Percentiles rank a stretch among this genome's conserved stretches.
These are phyloP conservation scores for Geococcyx californianus DNA, from an alignment of 2,113 vertebrate genomes.

Conservation along the genomic window DNA sequence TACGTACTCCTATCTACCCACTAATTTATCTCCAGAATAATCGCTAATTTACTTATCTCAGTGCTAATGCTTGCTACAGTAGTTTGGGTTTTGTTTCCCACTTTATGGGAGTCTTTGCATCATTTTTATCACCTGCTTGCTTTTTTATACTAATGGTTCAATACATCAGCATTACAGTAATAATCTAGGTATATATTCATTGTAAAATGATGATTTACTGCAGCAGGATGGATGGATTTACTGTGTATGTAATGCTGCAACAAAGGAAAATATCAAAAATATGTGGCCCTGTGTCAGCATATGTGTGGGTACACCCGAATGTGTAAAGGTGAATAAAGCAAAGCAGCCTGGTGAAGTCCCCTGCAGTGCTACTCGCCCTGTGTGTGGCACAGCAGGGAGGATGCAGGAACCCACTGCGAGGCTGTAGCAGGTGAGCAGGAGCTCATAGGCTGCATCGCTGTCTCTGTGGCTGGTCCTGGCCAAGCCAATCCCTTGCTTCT, in stretches of 20 bases:
- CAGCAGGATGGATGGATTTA: slow-evolving; percentile 45
- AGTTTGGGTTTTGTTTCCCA: slow-evolving; percentile 67
- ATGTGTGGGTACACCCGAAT: neutral
- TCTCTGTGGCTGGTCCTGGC: neutral
- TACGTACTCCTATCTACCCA: neutral
- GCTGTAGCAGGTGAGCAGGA: neutral
- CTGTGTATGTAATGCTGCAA: neutral
- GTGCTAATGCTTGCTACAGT: slow-evolving; percentile 63
- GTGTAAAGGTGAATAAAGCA: neutral
- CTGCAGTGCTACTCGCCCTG: neutral
- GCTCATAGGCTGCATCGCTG: fast-evolving
- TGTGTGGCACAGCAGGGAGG: fast-evolving
- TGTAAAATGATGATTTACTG: slow-evolving; percentile 60
- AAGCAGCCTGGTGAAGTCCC: neutral
- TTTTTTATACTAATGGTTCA: slow-evolving; percentile 68
- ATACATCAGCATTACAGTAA: slow-evolving; percentile 60
- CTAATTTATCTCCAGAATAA: slow-evolving; percentile 69
- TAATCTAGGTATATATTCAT: slow-evolving; percentile 60
- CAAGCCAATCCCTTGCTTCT: fast-evolving
- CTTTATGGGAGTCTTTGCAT: slow-evolving; percentile 64
- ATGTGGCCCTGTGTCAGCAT: neutral
- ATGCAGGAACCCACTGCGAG: fast-evolving
- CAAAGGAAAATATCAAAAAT: slow-evolving; percentile 33
- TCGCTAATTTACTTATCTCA: slow-evolving; percentile 69
- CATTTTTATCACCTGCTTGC: slow-evolving; percentile 66